These are phyloP conservation scores for Scatophagus argus DNA, from an alignment of 2,113 vertebrate genomes.

Conservation along the genomic window DNA sequence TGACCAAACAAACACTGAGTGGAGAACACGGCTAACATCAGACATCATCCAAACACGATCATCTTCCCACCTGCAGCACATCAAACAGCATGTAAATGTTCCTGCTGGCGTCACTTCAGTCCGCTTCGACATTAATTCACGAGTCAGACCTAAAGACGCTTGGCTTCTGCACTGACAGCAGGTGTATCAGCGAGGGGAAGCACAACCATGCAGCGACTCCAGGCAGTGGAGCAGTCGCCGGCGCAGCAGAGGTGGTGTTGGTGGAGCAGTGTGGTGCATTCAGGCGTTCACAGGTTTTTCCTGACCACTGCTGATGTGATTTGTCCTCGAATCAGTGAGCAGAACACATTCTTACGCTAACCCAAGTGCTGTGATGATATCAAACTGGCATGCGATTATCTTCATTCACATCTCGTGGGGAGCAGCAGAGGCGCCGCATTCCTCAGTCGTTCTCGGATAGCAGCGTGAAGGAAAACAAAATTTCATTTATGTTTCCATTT, in stretches of 20 bases:
- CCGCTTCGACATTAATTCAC: too few relatives aligned
- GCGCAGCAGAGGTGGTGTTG: constrained; percentile 5
- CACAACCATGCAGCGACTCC: neutral
- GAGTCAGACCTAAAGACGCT: too few relatives aligned
- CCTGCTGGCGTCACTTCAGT: too few relatives aligned
- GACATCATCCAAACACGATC: too few relatives aligned
- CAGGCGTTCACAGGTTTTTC: constrained; percentile 35
- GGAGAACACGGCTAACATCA: too few relatives aligned
- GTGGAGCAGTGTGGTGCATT: constrained; percentile 3
- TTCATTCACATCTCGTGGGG: neutral
- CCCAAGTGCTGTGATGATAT: constrained; percentile 31
- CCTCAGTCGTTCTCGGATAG: neutral
- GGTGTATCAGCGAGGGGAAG: neutral
- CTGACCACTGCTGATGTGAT: constrained; percentile 41
- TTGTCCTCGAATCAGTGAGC: constrained; percentile 34
- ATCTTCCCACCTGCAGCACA: too few relatives aligned
- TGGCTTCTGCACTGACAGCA: neutral
- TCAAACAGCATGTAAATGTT: too few relatives aligned
- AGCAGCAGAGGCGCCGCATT: neutral
- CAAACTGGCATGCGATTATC: constrained; percentile 30
- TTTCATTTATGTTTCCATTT: neutral
- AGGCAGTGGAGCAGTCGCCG: neutral
- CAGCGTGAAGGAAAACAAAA: neutral
- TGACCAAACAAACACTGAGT: too few relatives aligned
- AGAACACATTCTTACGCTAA: constrained; percentile 33